phyloP scores from a whole-genome alignment of 2,797 vertebrate species.

The Centropyge bicolor region DNA sequence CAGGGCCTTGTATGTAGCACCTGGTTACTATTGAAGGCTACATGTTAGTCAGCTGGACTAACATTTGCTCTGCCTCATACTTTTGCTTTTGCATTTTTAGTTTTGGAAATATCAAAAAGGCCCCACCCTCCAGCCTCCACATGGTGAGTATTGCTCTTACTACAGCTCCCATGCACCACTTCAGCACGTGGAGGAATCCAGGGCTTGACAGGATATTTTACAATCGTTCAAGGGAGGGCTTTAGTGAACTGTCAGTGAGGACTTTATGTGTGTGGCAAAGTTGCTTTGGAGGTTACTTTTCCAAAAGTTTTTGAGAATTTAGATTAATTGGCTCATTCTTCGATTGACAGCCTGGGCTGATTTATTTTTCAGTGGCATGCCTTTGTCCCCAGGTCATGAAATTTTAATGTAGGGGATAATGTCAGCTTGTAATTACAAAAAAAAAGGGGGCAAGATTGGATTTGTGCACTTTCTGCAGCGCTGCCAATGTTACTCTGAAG shows the following conservation, averaged over 20 bases:
- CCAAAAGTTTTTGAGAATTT: slow-evolving; percentile 25
- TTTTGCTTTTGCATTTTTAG: neutral
- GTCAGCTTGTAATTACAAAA: slow-evolving; percentile 72
- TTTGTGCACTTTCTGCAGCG: slow-evolving; percentile 61
- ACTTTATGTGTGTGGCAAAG: slow-evolving; percentile 18
- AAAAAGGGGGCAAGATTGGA: slow-evolving; percentile 57
- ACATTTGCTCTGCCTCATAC: neutral
- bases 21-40: neutral
- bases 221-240: neutral
- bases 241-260: slow-evolving; percentile 9
- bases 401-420: slow-evolving; percentile 73
- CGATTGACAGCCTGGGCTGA: slow-evolving; percentile 39
- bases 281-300: slow-evolving; percentile 30
- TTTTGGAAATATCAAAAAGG: neutral
- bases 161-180: neutral
- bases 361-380: slow-evolving; percentile 58
- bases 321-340: slow-evolving; percentile 43
- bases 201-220: slow-evolving; percentile 3
- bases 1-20: neutral
- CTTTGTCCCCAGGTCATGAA: slow-evolving; percentile 72
- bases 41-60: neutral
- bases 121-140: neutral
- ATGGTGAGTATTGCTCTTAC: neutral
- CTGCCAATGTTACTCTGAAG: slow-evolving; percentile 60
- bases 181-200: slow-evolving; percentile 15